These are phyloP conservation scores for Psilopogon haemacephalus DNA, from an alignment of 2,113 vertebrate species.

Conservation along the genomic window DNA sequence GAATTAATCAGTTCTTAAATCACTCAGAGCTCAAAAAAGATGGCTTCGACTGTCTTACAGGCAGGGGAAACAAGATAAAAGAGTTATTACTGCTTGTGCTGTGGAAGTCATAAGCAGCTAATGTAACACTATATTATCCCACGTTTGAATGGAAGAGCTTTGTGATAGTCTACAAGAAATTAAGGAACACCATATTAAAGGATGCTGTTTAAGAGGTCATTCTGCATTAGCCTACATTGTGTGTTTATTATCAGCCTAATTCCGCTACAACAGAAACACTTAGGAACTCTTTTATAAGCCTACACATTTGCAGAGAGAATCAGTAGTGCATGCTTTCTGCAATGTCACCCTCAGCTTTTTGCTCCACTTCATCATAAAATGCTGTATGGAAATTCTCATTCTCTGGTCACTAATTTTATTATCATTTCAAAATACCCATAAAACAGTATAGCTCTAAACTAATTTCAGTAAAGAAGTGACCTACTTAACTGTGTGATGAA, in stretches of 20 bases:
- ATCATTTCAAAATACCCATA: not conserved
- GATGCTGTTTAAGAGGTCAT: not conserved
- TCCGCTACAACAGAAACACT: not conserved
- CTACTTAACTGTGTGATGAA: not conserved
- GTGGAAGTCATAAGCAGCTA: not conserved
- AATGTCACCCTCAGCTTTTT: not conserved
- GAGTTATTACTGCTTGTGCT: not conserved
- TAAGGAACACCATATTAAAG: not conserved
- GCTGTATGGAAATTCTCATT: not conserved
- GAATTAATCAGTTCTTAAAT: conserved; percentile 35
- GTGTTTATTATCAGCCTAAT: not conserved
- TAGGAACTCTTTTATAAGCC: not conserved
- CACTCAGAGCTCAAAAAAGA: not conserved
- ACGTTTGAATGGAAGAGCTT: not conserved
- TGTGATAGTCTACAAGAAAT: not conserved
- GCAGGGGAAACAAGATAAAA: not conserved
- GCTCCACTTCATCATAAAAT: not conserved
- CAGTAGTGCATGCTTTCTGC: not conserved
- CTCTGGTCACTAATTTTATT: not conserved
- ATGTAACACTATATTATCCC: not conserved
- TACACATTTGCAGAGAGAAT: not conserved
- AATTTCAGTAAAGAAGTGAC: not conserved
- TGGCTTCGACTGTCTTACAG: not conserved
- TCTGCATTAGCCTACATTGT: not conserved
- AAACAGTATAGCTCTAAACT: not conserved